A percentile compares a stretch with the other conserved stretches of the same genome.
Evolutionary conservation across 1,140 invertebrate genomes (phyloP).

Genomic region (Drosophila albomicans): DNA sequence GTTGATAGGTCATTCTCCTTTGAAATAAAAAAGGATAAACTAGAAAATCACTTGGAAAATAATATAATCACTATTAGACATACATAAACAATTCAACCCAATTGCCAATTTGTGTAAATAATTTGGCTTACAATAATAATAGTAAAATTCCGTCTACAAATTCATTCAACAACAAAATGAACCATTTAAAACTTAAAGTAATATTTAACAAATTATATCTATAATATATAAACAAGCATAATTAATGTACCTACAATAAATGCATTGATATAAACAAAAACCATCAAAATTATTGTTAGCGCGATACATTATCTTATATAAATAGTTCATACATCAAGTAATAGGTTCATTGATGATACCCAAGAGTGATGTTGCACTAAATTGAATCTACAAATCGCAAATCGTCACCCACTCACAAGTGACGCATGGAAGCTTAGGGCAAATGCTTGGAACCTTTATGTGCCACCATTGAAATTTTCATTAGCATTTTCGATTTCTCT

Average conservation of each 20-base stretch:
- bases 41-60: conserved; percentile 2
- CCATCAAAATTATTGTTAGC: conserved; percentile 66
- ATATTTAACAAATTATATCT: conserved; percentile 57
- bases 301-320: conserved; percentile 76
- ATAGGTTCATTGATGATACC: conserved; percentile 66
- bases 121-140: conserved; percentile 61
- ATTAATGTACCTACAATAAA: conserved; percentile 26
- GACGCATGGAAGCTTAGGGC: conserved; percentile 26
- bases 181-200: conserved; percentile 51
- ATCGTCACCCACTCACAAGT: neutral
- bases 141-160: conserved; percentile 49
- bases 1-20: conserved; percentile 15
- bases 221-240: conserved; percentile 60
- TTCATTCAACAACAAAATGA: conserved; percentile 37
- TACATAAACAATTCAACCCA: conserved; percentile 21
- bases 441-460: conserved; percentile 32
- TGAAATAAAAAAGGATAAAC: neutral
- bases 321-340: conserved; percentile 69
- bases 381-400: conserved; percentile 13
- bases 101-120: conserved; percentile 49
- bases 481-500: neutral
- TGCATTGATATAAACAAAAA: conserved; percentile 52
- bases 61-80: conserved; percentile 9
- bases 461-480: conserved; percentile 6
- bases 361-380: conserved; percentile 25